phyloP scores from a whole-genome alignment of 2,888 invertebrate genomes.

The Ochropacha duplaris region DNA sequence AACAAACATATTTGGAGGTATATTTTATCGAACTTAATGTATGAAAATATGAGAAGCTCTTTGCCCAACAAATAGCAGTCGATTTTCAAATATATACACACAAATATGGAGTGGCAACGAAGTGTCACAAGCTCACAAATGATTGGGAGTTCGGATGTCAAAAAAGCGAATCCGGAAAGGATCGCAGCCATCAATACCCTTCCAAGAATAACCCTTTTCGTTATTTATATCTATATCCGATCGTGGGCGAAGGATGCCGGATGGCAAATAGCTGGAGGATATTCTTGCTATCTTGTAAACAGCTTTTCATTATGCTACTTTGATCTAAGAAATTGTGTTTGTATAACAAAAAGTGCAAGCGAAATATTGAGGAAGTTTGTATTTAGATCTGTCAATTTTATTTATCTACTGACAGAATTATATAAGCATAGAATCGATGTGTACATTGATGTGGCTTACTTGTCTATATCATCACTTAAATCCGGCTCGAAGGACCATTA shows the following conservation, averaged over 20 bases:
- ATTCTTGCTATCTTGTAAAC: background rate
- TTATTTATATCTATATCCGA: background rate
- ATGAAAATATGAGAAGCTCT: background rate
- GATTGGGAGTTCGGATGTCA: background rate
- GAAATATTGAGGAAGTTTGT: background rate
- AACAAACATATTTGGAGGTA: too few relatives aligned
- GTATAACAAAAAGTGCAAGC: background rate
- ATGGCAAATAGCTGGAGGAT: background rate
- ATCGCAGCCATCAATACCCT: background rate
- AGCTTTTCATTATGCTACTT: background rate
- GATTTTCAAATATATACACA: background rate
- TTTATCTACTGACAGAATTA: background rate
- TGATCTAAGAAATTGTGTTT: background rate
- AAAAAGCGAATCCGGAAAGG: background rate
- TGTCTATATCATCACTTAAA: too few relatives aligned
- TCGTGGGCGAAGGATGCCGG: background rate
- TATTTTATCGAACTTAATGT: too few relatives aligned
- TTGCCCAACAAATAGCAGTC: background rate
- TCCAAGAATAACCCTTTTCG: background rate
- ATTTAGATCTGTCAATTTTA: background rate
- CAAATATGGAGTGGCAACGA: background rate
- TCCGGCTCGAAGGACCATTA: too few relatives aligned
- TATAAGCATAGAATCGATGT: too few relatives aligned
- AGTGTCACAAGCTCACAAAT: background rate
- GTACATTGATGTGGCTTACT: too few relatives aligned